phyloP scores from a whole-genome alignment of 2,888 invertebrate species.

The Myopa testacea region DNA sequence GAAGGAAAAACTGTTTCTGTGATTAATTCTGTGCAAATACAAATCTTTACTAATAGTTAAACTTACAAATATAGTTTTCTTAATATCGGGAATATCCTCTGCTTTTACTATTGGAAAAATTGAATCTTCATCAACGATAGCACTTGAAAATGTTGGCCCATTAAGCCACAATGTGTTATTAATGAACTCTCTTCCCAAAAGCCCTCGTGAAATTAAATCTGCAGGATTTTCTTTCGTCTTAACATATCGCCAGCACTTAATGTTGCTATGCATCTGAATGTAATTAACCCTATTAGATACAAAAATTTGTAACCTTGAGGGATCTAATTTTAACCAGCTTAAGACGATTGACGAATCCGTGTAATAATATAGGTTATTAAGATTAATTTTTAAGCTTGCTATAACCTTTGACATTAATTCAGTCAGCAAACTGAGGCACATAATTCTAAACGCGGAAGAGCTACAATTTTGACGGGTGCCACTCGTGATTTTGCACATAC shows the following conservation, averaged over 20 bases:
- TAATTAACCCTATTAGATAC: constrained; percentile 36
- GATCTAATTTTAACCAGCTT: constrained; percentile 30
- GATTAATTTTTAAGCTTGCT: constrained; percentile 15
- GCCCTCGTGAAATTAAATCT: constrained; percentile 28
- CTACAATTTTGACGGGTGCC: constrained; percentile 33
- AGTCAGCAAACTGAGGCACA: constrained; percentile 36
- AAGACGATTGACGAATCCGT: constrained; percentile 37
- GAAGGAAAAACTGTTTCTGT: background rate
- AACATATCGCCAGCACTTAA: background rate
- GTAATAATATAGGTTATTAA: constrained; percentile 13
- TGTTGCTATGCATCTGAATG: constrained; percentile 25
- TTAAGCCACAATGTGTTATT: constrained; percentile 2
- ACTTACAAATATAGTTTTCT: constrained; percentile 6
- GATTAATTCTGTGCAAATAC: background rate
- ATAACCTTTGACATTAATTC: constrained; percentile 29
- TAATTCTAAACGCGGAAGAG: constrained; percentile 36
- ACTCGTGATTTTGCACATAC: constrained; percentile 38
- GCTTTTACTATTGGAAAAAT: background rate
- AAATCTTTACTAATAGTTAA: background rate
- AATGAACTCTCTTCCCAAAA: background rate
- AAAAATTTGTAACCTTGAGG: constrained; percentile 32
- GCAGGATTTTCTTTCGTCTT: constrained; percentile 12
- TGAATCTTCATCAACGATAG: background rate
- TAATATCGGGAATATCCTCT: constrained; percentile 3
- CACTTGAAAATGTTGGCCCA: background rate